Conservation (phyloP, 2,797 vertebrate genomes). For the Neomorphus geoffroyi region DNA sequence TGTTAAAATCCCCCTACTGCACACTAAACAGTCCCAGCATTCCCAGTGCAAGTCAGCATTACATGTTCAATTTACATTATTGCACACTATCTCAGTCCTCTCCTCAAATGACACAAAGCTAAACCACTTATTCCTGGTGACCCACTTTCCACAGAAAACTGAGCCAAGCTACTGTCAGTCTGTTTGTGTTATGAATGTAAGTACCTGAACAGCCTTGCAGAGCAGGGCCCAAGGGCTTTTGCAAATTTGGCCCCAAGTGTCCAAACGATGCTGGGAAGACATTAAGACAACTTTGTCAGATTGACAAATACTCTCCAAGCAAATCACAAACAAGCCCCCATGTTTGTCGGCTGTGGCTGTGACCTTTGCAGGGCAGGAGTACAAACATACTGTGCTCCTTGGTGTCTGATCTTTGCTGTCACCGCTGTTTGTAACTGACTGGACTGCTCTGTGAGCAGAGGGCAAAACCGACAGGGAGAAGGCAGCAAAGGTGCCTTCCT, state of each 20-base stretch:
- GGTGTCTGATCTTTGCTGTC: not conserved
- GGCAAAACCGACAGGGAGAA: not conserved
- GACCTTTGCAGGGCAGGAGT: not conserved
- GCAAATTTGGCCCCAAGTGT: accelerated
- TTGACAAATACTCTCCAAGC: not conserved
- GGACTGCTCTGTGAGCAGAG: not conserved
- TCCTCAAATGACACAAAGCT: slow-evolving; percentile 5
- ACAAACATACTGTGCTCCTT: accelerated
- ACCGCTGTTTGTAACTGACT: not conserved
- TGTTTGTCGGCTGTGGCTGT: not conserved
- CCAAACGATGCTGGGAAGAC: not conserved
- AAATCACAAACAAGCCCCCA: not conserved
- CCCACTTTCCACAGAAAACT: not conserved
- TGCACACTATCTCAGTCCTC: not conserved
- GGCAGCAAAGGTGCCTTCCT: not conserved
- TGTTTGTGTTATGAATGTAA: not conserved
- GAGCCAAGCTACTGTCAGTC: not conserved
- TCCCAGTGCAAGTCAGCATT: accelerated
- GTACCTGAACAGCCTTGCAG: not conserved
- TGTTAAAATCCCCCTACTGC: not conserved
- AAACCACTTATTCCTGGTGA: slow-evolving; percentile 22
- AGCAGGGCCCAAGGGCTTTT: not conserved
- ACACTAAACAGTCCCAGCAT: accelerated
- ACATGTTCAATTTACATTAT: not conserved
- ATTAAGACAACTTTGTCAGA: accelerated